Evolutionary conservation across 2,888 invertebrate species (phyloP), one percentile per base, ranked within the genome.

Genomic region (Drosophila silvestris): DNA sequence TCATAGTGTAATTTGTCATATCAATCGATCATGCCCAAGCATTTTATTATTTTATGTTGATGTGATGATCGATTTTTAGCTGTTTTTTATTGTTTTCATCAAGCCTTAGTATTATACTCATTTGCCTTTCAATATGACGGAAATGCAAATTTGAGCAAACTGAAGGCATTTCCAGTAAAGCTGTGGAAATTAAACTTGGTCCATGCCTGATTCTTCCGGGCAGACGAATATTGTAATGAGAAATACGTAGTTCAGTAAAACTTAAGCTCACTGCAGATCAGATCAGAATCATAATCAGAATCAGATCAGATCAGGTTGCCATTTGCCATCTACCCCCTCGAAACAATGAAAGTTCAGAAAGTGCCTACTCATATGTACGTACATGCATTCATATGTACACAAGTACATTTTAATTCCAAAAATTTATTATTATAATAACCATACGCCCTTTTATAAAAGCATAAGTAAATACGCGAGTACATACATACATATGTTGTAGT

Each of bases 361-460:
- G 53, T 65, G 41, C 54, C 60, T 54, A 37, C 62, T 26, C 57
- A 61, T 58, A 50, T 22, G 44, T 54, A 70, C 51, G 56, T 69
- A 71, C 70, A 79, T 69, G 69, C 65, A 74, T 76, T 60, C 73
- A 79, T 80, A 69, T 74, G 69, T 71, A 69, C 56, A 74, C 30
- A 56, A 80, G 80, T 88, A 81, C 79, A 89, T 76, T 77, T 81
- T 81, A 83, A 86, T 85, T 85, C 86, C 88, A 83, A 85, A 88
- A 85, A 79, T 83, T 75, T 85, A 78, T 71, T 71, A 83, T 88
- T 77, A 79, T 74, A 80, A 76, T 79, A 85, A 68, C 63, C 70
- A 74, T 71, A 85, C 73, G 70, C 73, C 75, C 79, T 77, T 78
- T 76, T 76, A 79, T 70, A 58, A 81, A 76, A 76, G 56, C 66